Percentiles rank a stretch among this genome's conserved stretches.
Conservation (phyloP, 2,113 vertebrate genomes). For the Eurystomus gularis region DNA sequence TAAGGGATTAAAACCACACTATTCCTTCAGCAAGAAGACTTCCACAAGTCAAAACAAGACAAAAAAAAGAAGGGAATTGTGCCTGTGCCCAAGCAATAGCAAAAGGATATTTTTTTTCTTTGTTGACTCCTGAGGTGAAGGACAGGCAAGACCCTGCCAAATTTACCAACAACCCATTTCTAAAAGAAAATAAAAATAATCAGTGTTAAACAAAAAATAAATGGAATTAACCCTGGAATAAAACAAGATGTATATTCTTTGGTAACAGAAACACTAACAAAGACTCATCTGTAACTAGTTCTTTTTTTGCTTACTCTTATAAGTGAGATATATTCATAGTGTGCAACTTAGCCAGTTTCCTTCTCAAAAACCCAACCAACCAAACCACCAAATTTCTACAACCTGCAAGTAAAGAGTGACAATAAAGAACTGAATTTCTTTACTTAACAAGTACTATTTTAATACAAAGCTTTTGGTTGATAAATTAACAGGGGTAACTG, state of each 20-base stretch:
- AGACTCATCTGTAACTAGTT: not conserved
- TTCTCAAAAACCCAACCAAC: not conserved
- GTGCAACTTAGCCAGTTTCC: not conserved
- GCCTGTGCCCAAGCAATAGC: not conserved
- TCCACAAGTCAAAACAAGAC: too few relatives aligned
- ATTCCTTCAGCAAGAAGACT: not conserved
- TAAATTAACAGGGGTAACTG: not conserved
- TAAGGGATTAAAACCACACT: slow-evolving; percentile 67
- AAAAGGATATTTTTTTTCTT: slow-evolving; percentile 89
- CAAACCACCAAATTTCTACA: not conserved
- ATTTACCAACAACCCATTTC: slow-evolving; percentile 98
- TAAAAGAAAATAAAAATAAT: slow-evolving; percentile 58
- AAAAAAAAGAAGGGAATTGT: not conserved
- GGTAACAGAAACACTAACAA: not conserved
- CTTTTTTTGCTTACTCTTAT: not conserved
- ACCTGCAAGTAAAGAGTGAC: not conserved
- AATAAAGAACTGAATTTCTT: not conserved
- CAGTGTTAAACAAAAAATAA: not conserved
- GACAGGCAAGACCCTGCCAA: slow-evolving; percentile 91
- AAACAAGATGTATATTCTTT: not conserved
- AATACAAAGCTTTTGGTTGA: not conserved
- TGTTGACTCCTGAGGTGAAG: slow-evolving; percentile 82
- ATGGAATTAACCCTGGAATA: not conserved
- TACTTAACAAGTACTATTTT: not conserved
- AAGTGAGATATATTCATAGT: not conserved